Evolutionary conservation across 2,113 vertebrate genomes (phyloP), one percentile per base, ranked within the genome.

Genomic region (Emydura subglobosa): DNA sequence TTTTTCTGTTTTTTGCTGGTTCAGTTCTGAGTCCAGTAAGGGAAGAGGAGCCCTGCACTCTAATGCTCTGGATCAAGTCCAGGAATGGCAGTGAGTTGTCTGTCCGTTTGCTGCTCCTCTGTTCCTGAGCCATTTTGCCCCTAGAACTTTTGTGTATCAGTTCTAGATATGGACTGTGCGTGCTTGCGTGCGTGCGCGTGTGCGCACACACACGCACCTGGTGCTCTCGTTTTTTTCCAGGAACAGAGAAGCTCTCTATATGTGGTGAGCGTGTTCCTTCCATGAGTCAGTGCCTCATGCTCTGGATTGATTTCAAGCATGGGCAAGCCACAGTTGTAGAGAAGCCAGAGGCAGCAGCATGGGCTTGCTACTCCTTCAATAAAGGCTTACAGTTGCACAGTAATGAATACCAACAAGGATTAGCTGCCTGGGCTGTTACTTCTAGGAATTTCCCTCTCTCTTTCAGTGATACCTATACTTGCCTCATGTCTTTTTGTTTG

Each of bases 211-310:
- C 39, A 39, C 39, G 39, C 39, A 39, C 92, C 95, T 96, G 95
- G 87, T 95, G 95, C 93, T 94, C 93, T 97, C 96, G 95, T 95
- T 93, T 89, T 57, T 93, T 68, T 94, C 95, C 96, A 97, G 92
- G 91, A 94, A 53, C 0, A 2, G 88, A 83, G 86, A 91, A 91
- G 91, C 94, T 89, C 90, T 86, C 72, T 81, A 39, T 93, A 10
- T 76, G 76, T 50, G 7, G 83, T 94, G 94, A 94, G 95, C 87
- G 61, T 82, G 44, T 91, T 97, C 93, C 85, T 61, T 95, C 79
- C 54, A 85, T 44, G 92, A 94, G 92, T 53, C 94, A 53, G 78
- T 93, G 96, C 95, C 96, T 93, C 89, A 92, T 92, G 94, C 93
- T 92, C 96, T 97, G 97, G 95, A 87, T 54, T 1, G 2, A 0